Conservation (phyloP, 2,113 vertebrate genomes). For the Puffinus mauretanicus region DNA sequence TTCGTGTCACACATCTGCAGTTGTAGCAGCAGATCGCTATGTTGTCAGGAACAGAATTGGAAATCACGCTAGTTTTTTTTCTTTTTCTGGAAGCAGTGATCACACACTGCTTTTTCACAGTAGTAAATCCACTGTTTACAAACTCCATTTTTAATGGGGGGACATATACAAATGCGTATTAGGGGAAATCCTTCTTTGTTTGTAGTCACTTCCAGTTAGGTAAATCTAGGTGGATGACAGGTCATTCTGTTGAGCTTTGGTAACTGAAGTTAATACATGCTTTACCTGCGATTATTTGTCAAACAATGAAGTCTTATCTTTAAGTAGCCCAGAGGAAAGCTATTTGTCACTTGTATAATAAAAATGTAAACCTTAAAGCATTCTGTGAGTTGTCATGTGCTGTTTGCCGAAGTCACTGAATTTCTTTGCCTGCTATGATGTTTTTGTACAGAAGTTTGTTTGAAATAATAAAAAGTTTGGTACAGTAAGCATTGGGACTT, state of each 20-base stretch:
- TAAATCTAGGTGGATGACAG: not conserved
- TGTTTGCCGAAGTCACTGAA: slow-evolving; percentile 51
- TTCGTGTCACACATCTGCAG: not conserved
- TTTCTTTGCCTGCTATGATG: slow-evolving; percentile 52
- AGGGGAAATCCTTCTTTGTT: not conserved
- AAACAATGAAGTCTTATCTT: slow-evolving; percentile 37
- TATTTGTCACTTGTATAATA: slow-evolving; percentile 52
- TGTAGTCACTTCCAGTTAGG: slow-evolving; percentile 1
- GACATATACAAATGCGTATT: not conserved
- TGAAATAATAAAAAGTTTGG: slow-evolving; percentile 73
- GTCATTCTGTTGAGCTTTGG: slow-evolving; percentile 16
- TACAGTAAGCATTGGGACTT: slow-evolving; percentile 46
- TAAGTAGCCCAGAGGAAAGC: slow-evolving; percentile 24
- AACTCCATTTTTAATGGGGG: not conserved
- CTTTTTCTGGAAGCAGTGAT: not conserved
- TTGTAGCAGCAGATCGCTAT: not conserved
- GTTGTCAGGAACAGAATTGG: not conserved
- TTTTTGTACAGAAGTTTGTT: slow-evolving; percentile 73
- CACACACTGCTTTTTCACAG: not conserved
- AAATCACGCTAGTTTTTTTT: not conserved
- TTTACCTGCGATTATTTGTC: slow-evolving; percentile 32
- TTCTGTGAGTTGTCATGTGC: slow-evolving; percentile 40
- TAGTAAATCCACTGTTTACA: slow-evolving; percentile 43
- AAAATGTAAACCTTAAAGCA: slow-evolving; percentile 44
- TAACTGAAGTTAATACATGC: slow-evolving; percentile 25